Conservation (phyloP, 2,888 invertebrate species). For the Drosophila emarginata region DNA sequence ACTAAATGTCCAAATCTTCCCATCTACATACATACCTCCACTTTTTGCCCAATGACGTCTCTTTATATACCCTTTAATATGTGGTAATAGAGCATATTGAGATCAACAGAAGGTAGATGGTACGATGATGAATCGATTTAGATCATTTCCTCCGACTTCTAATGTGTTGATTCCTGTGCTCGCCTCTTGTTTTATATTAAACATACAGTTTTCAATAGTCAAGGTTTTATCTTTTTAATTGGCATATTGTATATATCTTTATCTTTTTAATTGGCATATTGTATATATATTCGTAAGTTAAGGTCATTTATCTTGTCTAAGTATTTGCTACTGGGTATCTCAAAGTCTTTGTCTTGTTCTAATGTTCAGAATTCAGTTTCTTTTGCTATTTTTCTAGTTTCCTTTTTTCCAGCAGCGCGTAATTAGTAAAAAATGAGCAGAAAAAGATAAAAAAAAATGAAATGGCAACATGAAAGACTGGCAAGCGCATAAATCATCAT, state of each 20-base stretch:
- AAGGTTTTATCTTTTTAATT: no score
- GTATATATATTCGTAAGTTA: no score
- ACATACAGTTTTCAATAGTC: background rate
- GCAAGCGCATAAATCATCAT: slow-evolving; percentile 67
- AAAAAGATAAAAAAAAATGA: slow-evolving; percentile 43
- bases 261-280: no score
- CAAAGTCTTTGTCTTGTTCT: slow-evolving; percentile 13
- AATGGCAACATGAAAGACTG: slow-evolving; percentile 65
- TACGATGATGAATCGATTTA: no score
- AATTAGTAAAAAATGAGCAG: slow-evolving; percentile 54
- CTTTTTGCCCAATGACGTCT: background rate
- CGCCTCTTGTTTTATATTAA: no score
- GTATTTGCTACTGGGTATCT: background rate
- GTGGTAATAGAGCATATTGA: background rate
- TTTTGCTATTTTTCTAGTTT: slow-evolving; percentile 15
- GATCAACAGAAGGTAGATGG: background rate
- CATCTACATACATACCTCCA: background rate
- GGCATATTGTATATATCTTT: no score
- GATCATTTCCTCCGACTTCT: no score
- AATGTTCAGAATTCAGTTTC: slow-evolving; percentile 39
- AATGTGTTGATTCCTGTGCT: no score
- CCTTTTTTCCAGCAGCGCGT: slow-evolving; percentile 58
- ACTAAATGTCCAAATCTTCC: slow-evolving; percentile 18
- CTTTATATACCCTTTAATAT: background rate
- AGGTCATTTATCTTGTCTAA: no score